These are phyloP conservation scores for Todiramphus saurophagus DNA, from an alignment of 2,113 vertebrate genomes.

Conservation along the genomic window DNA sequence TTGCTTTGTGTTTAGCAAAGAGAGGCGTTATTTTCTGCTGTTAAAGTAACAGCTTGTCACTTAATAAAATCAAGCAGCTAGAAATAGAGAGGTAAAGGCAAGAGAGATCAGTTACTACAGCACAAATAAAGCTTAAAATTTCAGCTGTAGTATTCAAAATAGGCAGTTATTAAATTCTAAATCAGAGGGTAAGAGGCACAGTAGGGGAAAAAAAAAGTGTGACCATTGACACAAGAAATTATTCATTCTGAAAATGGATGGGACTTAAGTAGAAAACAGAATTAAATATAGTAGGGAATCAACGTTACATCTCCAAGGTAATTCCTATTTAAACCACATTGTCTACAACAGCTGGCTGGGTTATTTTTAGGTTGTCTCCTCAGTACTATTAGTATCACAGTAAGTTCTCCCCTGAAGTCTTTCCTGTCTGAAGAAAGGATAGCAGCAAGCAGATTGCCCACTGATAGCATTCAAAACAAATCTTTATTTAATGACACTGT, in stretches of 20 bases:
- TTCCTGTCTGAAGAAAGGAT: slow-evolving; percentile 13
- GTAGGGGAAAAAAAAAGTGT: not conserved
- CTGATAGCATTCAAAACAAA: not conserved
- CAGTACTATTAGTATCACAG: not conserved
- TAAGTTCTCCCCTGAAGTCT: slow-evolving; percentile 21
- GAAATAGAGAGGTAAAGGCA: not conserved
- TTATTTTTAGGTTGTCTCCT: not conserved
- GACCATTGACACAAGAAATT: not conserved
- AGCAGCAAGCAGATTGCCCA: not conserved
- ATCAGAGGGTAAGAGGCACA: not conserved
- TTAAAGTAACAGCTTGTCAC: not conserved
- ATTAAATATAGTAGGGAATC: not conserved
- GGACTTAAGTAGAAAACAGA: not conserved
- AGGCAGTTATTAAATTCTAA: not conserved
- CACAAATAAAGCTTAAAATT: not conserved
- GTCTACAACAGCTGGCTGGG: not conserved
- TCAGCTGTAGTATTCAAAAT: not conserved
- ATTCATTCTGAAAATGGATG: not conserved
- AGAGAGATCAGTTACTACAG: not conserved
- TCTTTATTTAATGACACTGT: slow-evolving; percentile 46
- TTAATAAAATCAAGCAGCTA: slow-evolving; percentile 27
- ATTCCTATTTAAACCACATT: not conserved
- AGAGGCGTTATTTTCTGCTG: not conserved
- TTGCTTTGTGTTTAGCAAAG: not conserved
- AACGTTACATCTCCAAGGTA: not conserved